Percentiles rank a stretch among this genome's conserved stretches.
Conservation (phyloP, 2,113 vertebrate species). For the Alces alces region DNA sequence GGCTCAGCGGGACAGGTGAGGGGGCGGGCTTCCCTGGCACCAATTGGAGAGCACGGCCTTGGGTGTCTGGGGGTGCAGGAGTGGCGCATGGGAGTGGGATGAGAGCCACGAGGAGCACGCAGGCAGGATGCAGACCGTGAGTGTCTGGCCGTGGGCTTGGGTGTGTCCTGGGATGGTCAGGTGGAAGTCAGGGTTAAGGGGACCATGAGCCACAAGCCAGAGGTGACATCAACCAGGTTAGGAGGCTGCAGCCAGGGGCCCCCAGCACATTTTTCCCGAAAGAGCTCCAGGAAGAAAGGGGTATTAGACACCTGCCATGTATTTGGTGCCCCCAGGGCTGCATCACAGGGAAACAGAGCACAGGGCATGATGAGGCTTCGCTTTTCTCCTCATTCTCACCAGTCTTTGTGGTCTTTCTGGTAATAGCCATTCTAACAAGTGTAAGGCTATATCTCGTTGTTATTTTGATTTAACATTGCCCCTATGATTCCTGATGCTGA, state of each 20-base stretch:
- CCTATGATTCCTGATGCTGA: not conserved
- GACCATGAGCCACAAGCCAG: not conserved
- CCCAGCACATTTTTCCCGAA: not conserved
- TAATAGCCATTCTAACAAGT: not conserved
- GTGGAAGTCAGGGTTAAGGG: not conserved
- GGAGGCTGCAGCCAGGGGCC: not conserved
- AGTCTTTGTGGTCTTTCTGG: not conserved
- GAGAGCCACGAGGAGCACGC: not conserved
- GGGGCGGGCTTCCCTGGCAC: not conserved
- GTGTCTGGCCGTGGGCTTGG: not conserved
- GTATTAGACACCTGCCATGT: not conserved
- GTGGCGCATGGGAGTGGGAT: not conserved
- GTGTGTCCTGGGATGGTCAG: not conserved
- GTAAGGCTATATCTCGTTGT: not conserved
- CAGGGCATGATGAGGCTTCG: not conserved
- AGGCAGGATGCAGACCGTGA: not conserved
- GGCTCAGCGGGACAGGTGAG: not conserved
- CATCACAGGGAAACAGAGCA: no score
- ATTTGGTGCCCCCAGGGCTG: rapidly evolving
- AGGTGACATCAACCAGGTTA: not conserved
- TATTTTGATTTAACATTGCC: not conserved
- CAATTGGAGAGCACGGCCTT: not conserved
- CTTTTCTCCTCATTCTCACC: not conserved
- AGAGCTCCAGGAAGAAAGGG: not conserved
- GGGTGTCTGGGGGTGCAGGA: not conserved